phyloP scores from a whole-genome alignment of 2,888 invertebrate species.

The Xiphydria camelus region DNA sequence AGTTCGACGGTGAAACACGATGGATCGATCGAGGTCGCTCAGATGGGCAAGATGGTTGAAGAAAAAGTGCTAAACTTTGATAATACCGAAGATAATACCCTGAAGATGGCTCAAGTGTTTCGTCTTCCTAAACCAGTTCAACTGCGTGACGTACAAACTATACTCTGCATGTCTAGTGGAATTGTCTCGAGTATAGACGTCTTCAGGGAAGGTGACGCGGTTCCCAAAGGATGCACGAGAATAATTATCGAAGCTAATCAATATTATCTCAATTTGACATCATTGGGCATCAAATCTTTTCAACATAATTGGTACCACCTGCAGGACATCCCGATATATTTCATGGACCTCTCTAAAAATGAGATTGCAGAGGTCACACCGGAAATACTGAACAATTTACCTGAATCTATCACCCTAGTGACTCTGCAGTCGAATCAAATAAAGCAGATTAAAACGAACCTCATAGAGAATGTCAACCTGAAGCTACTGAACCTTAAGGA shows the following conservation, averaged over 20 bases:
- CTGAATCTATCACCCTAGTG: conserved; percentile 26
- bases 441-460: conserved; percentile 23
- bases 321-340: conserved; percentile 19
- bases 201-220: conserved; percentile 19
- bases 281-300: conserved; percentile 31
- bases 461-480: conserved; percentile 41
- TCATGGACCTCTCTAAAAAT: conserved; percentile 34
- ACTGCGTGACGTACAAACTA: too few relatives aligned
- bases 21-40: conserved; percentile 16
- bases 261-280: conserved; percentile 22
- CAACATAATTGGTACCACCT: conserved; percentile 41
- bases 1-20: conserved; percentile 32
- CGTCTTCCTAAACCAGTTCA: too few relatives aligned
- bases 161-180: too few relatives aligned
- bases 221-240: conserved; percentile 23
- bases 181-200: too few relatives aligned
- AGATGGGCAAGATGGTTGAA: conserved; percentile 9
- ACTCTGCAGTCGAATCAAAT: conserved; percentile 31
- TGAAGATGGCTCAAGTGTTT: too few relatives aligned
- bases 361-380: conserved; percentile 34
- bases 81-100: conserved; percentile 10
- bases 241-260: conserved; percentile 15
- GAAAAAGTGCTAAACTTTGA: neutral
- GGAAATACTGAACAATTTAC: conserved; percentile 39
- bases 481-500: conserved; percentile 48